phyloP scores from a whole-genome alignment of 2,113 vertebrate species.

The Pseudorectes ferrugineus region DNA sequence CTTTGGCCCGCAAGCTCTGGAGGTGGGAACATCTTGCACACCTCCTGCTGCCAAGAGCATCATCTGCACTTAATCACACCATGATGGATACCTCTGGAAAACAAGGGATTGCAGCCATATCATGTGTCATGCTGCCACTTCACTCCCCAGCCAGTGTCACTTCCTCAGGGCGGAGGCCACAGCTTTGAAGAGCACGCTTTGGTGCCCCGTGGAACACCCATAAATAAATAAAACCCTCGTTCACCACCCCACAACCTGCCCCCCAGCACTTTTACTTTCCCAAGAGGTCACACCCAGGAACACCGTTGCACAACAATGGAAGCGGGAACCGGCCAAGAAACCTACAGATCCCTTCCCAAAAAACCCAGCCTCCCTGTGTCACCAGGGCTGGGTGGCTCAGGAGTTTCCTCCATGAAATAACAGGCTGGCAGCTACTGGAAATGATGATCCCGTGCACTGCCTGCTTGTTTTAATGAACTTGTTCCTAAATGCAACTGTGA shows the following conservation, averaged over 20 bases:
- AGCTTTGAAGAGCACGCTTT: fast-evolving
- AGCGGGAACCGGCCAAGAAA: fast-evolving
- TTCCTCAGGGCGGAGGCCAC: neutral
- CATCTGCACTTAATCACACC: neutral
- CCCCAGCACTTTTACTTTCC: neutral
- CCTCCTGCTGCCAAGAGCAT: conserved; percentile 13
- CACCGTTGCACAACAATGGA: fast-evolving
- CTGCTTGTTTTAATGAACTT: neutral
- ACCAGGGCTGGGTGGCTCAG: fast-evolving
- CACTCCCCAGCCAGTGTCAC: neutral
- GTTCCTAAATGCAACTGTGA: neutral
- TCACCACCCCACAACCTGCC: neutral
- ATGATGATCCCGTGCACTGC: fast-evolving
- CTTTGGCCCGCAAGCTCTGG: neutral
- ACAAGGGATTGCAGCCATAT: neutral
- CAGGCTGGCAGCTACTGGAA: neutral
- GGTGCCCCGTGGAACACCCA: neutral
- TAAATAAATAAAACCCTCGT: neutral
- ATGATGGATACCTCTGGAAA: neutral
- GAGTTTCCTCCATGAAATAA: fast-evolving
- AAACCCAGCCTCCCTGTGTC: neutral
- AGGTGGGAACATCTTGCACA: neutral
- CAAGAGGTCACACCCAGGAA: neutral
- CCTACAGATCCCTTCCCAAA: neutral
- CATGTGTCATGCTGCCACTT: neutral